These are phyloP conservation scores for Cremastinae sp. DNA, from an alignment of 2,888 invertebrate species.

Conservation along the genomic window DNA sequence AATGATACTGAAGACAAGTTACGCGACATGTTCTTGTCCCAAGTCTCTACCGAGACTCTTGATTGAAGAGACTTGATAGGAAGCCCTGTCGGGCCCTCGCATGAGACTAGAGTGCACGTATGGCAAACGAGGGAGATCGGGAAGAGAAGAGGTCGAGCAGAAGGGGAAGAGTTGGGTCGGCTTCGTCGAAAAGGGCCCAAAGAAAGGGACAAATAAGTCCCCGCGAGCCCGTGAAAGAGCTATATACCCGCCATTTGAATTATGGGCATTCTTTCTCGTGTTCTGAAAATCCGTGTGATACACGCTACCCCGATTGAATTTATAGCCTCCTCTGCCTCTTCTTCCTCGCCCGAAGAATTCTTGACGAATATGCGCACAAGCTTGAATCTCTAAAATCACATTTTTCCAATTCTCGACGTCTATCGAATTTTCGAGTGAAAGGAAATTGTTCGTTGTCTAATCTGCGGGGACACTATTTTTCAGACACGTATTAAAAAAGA, in stretches of 20 bases:
- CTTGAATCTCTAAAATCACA: background rate
- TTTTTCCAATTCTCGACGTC: too few relatives aligned
- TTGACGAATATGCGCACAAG: constrained; percentile 45
- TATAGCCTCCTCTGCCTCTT: constrained; percentile 32
- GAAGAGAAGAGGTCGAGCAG: too few relatives aligned
- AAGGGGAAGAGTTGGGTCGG: constrained; percentile 51
- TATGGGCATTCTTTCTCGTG: constrained; percentile 61
- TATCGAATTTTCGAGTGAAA: too few relatives aligned
- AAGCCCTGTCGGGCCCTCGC: constrained; percentile 58
- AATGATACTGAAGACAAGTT: too few relatives aligned
- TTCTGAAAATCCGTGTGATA: constrained; percentile 59
- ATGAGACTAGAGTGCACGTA: constrained; percentile 40
- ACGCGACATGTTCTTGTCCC: too few relatives aligned
- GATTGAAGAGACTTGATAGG: constrained; percentile 65
- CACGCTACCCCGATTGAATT: constrained; percentile 53
- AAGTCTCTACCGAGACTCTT: constrained; percentile 69
- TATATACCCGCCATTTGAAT: constrained; percentile 52
- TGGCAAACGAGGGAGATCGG: constrained; percentile 27
- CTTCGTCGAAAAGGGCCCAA: constrained; percentile 59
- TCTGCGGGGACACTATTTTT: too few relatives aligned
- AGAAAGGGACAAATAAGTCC: constrained; percentile 60
- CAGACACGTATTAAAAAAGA: too few relatives aligned
- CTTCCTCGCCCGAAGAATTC: constrained; percentile 47
- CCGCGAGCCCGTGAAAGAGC: constrained; percentile 53
- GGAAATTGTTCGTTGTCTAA: too few relatives aligned